These are phyloP conservation scores for Drosophila parvula DNA, from an alignment of 1,140 invertebrate genomes.

Conservation along the genomic window DNA sequence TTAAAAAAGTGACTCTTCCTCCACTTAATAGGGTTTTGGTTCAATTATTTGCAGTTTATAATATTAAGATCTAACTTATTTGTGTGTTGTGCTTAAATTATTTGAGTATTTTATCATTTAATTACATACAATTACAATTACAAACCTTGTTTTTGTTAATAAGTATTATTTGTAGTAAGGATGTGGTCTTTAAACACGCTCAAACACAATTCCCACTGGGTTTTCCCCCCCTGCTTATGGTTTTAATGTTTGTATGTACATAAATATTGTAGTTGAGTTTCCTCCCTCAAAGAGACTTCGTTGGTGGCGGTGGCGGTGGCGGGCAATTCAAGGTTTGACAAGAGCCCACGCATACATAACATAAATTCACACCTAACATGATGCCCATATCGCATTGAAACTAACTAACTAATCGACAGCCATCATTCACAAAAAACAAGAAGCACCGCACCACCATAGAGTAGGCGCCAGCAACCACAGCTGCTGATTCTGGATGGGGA, in stretches of 20 bases:
- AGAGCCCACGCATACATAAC: slow-evolving; percentile 47
- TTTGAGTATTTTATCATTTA: too few species aligned
- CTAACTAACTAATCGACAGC: slow-evolving; percentile 1
- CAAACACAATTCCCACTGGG: background rate
- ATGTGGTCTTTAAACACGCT: background rate
- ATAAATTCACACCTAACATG: slow-evolving; percentile 6
- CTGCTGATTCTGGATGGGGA: background rate
- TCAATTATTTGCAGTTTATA: background rate
- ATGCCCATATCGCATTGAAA: slow-evolving; percentile 10
- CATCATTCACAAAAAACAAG: slow-evolving; percentile 18
- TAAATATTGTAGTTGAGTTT: slow-evolving; percentile 19
- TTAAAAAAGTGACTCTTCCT: background rate
- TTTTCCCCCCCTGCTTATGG: slow-evolving; percentile 20
- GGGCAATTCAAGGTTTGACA: slow-evolving; percentile 79
- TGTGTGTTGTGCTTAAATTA: background rate
- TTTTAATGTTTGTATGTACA: background rate
- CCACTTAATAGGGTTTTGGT: background rate
- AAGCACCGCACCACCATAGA: slow-evolving; percentile 38
- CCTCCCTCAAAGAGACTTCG: slow-evolving; percentile 23
- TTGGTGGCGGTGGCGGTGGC: slow-evolving; percentile 75
- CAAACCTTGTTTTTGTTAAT: too few species aligned
- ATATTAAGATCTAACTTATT: background rate
- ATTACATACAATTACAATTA: too few species aligned
- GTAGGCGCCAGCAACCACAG: slow-evolving; percentile 1
- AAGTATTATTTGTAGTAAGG: background rate